Evolutionary conservation across 35 echinoderm and acorn worm genomes (phyloP).

Genomic region (Heliocidaris tuberculata): DNA sequence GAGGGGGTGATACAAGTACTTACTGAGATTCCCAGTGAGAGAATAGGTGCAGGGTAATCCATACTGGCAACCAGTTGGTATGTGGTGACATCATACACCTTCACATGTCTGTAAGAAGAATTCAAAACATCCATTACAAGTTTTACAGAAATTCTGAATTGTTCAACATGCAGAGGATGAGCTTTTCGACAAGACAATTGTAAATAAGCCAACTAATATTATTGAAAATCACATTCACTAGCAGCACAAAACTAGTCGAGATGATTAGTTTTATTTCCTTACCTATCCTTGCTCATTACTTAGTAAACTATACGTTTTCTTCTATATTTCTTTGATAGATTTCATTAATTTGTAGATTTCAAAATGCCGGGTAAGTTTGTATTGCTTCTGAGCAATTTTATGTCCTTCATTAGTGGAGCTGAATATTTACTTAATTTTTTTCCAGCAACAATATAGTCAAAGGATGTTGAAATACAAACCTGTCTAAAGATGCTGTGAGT

Average conservation of each 20-base stretch:
- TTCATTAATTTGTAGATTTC: too few species aligned
- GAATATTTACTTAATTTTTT: neutral
- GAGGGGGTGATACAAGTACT: neutral
- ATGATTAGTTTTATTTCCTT: too few species aligned
- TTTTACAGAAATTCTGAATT: neutral
- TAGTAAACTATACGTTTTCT: too few species aligned
- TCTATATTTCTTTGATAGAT: too few species aligned
- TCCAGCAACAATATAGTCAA: neutral
- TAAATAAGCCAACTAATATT: neutral
- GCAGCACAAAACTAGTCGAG: too few species aligned
- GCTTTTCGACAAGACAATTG: neutral
- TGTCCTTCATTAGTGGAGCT: too few species aligned
- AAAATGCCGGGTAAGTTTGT: too few species aligned
- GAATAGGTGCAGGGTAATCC: slow-evolving; percentile 80
- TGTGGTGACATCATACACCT: slow-evolving; percentile 88
- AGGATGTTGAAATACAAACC: slow-evolving; percentile 32
- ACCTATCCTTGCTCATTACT: too few species aligned
- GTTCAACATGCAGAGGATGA: neutral
- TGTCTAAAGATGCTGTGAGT: slow-evolving; percentile 82
- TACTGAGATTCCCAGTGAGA: slow-evolving; percentile 83
- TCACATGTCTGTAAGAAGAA: slow-evolving; percentile 84
- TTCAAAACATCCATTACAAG: neutral
- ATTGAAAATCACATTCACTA: too few species aligned
- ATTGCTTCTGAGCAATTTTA: too few species aligned
- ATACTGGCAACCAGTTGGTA: slow-evolving; percentile 82